Base-by-base conservation (phyloP, 1,140 invertebrate species). In the Drosophila eugracilis region DNA sequence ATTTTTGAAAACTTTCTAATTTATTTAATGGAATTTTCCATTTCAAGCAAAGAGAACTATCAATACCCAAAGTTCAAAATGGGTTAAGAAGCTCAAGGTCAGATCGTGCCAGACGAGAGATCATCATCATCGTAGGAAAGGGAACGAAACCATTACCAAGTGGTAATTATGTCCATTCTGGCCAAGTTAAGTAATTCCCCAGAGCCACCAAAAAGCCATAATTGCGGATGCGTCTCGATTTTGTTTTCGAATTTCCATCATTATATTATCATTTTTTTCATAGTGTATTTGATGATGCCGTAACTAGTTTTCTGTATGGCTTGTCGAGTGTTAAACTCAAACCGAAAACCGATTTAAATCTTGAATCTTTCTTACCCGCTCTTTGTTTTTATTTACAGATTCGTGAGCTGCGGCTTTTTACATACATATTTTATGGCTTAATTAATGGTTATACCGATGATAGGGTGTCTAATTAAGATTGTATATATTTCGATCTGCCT, bases 51-150 rank as follows among this genome's bases (percentile, higher is more conserved):
- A n/a, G n/a, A n/a, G n/a, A n/a, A n/a, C n/a, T n/a, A n/a, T n/a
- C 1, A 1, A 2, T 4, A 19, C 10, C 28, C 12, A 0, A 1
- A 22, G 24, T 10, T 12, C 4, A n/a, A 5, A 17, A 19, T 36
- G 55, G 60, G 60, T 65, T 65, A 65, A 65, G 39, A 65, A 65
- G 39, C 55, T 9, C 41, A 65, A 65, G 60, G 60, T 48, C 24
- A 19, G 2, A 2, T n/a, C 22, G 53, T 48, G 41, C 7, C 19
- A 15, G n/a, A n/a, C n/a, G n/a, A n/a, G n/a, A n/a, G n/a, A 22
- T 10, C 22, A 15, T 4, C 15, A 15, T 17, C 26, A 32, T 50
- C 9, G 28, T 1, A n/a, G n/a, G n/a, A 6, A 9, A 12, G 39
- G 52, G 39, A 34, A 12, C 12, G 22, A 17, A 60, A 28, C 42